Evolutionary conservation across 2,797 vertebrate species (phyloP), one percentile per base, ranked within the genome.

Genomic region (Arnoldichthys spilopterus): DNA sequence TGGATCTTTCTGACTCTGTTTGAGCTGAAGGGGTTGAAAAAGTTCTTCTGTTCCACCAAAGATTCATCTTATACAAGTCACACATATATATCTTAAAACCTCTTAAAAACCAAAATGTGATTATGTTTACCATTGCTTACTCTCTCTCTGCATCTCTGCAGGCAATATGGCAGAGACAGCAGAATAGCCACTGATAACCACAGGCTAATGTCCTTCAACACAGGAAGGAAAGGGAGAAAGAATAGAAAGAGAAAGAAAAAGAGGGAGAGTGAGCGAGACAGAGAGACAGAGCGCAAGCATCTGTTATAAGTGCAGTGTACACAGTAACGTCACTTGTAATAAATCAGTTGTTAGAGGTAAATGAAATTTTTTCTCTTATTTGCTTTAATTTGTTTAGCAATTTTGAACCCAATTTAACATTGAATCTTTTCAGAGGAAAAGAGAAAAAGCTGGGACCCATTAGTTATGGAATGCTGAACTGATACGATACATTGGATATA

Each of bases 151-250:
- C 53, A 2, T 9, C 49, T 28, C 20, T 49, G 53, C 80, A 79
- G 91, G 87, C 90, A 91, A 88, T 84, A 90, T 92, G 90, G 88
- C 91, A 87, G 78, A 69, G 76, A 51, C 79, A 72, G 80, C 82
- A 74, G 85, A 83, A 88, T 87, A 86, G 71, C 79, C 43, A 82
- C 70, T 76, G 82, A 86, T 86, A 91, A 89, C 86, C 54, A 62
- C 34, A 56, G 22, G 59, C 78, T 45, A 66, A 20, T 74, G 58
- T 78, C 74, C 61, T 68, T 80, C 78, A 78, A 24, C 78, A 83
- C 78, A 81, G 84, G 84, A 81, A 83, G 34, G 45, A 63, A 11
- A 34, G 6, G n/a, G 63, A 71, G 45, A 71, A 26, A 73, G 70
- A 43, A 69, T 34, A 24, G 62, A 70, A 32, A 70, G 32, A 72